phyloP scores from a whole-genome alignment of 2,797 vertebrate species.

The Tympanoctomys barrerae region DNA sequence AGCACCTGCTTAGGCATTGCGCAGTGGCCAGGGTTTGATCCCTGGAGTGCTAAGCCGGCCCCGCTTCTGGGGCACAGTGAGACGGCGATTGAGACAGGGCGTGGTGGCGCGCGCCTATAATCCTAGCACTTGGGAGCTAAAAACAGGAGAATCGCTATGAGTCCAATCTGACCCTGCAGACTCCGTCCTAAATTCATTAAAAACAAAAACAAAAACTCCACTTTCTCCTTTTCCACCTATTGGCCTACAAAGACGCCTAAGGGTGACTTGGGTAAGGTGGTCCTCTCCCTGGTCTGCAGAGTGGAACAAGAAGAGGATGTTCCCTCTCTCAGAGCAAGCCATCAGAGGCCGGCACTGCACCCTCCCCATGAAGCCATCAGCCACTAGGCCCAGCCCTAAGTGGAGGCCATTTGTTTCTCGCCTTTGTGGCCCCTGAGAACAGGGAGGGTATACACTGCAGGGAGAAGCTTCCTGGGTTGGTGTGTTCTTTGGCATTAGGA shows the following conservation, averaged over 20 bases:
- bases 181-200: neutral
- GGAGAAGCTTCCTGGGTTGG: slow-evolving; percentile 72
- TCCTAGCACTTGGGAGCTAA: too few species aligned
- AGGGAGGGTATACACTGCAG: slow-evolving; percentile 71
- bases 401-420: neutral
- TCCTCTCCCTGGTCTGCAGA: neutral
- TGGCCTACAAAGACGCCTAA: neutral
- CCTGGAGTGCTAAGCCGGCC: too few species aligned
- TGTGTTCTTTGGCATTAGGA: slow-evolving; percentile 80
- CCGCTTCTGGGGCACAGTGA: too few species aligned
- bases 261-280: neutral
- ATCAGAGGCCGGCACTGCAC: neutral
- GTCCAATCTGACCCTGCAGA: neutral
- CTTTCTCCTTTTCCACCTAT: neutral
- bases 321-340: neutral
- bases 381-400: neutral
- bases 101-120: too few species aligned
- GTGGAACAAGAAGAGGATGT: neutral
- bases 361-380: neutral
- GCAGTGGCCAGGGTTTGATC: too few species aligned
- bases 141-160: too few species aligned
- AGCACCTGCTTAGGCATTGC: too few species aligned
- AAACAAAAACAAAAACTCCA: neutral
- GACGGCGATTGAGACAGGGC: too few species aligned
- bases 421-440: neutral